These are phyloP conservation scores for Dermochelys coriacea DNA, from an alignment of 2,797 vertebrate genomes.

Conservation along the genomic window DNA sequence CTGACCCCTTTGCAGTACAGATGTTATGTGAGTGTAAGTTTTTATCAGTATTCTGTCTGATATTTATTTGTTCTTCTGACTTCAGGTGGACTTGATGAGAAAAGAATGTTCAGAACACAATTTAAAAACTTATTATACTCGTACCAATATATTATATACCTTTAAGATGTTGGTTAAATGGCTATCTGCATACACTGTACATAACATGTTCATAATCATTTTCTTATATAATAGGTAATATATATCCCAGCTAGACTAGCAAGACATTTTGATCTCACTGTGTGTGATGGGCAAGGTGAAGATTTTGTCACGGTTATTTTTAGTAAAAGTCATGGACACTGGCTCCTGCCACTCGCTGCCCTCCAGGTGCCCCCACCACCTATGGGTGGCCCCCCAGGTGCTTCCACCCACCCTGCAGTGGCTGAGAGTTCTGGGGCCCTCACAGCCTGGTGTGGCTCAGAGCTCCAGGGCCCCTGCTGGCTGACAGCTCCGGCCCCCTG, in stretches of 20 bases:
- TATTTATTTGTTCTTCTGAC: background rate
- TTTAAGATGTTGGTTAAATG: background rate
- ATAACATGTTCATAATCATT: background rate
- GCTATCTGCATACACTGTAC: background rate
- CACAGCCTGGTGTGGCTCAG: no score
- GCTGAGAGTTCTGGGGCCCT: no score
- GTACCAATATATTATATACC: background rate
- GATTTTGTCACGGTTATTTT: no score
- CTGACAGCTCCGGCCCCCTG: no score
- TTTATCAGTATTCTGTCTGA: background rate
- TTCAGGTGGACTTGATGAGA: background rate
- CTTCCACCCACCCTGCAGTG: no score
- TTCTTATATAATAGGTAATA: background rate
- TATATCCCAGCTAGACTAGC: background rate
- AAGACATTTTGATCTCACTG: background rate
- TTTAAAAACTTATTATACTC: accelerated
- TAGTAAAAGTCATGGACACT: no score
- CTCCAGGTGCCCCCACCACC: no score
- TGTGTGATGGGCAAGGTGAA: background rate
- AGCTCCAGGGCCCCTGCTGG: no score
- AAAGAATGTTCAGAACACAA: background rate
- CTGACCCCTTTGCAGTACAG: background rate
- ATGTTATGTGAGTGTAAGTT: background rate
- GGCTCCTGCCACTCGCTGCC: no score
- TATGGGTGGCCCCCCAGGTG: no score